These are phyloP conservation scores for Apotomis turbidana DNA, from an alignment of 2,888 invertebrate genomes.

Conservation along the genomic window DNA sequence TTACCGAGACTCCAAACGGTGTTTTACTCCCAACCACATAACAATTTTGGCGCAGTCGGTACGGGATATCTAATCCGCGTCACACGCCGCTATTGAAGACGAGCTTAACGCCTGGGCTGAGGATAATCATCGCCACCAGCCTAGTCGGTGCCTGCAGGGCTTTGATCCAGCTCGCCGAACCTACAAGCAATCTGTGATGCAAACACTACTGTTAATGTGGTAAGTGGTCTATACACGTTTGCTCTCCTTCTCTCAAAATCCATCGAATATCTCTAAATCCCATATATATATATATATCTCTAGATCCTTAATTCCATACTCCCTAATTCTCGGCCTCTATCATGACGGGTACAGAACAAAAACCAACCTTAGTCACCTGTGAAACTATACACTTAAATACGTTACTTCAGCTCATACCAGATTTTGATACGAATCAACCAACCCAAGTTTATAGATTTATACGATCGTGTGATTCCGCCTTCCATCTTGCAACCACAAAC, in stretches of 20 bases:
- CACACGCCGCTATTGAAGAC: constrained; percentile 13
- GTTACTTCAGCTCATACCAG: constrained; percentile 3
- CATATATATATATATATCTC: no score
- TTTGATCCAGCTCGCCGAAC: constrained; percentile 19
- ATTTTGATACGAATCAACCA: constrained; percentile 2
- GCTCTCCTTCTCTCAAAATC: background rate
- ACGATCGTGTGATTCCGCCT: constrained; percentile 19
- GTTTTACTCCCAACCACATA: constrained; percentile 3
- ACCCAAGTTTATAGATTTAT: constrained; percentile 26
- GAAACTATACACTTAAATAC: background rate
- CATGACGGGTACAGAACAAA: background rate
- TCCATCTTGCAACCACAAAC: constrained; percentile 4
- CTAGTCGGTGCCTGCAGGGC: constrained; percentile 15
- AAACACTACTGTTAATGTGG: constrained; percentile 14
- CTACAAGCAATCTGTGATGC: constrained; percentile 12
- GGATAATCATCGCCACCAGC: constrained; percentile 15
- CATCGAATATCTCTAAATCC: no score
- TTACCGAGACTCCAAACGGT: background rate
- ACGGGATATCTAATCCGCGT: background rate
- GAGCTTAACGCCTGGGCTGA: background rate
- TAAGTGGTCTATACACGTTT: constrained; percentile 21
- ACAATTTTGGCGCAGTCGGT: constrained; percentile 9
- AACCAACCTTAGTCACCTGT: background rate
- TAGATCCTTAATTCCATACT: no score
- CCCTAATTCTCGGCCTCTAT: no score